These are phyloP conservation scores for Machaerirhynchus nigripectus DNA, from an alignment of 2,113 vertebrate species.

Conservation along the genomic window DNA sequence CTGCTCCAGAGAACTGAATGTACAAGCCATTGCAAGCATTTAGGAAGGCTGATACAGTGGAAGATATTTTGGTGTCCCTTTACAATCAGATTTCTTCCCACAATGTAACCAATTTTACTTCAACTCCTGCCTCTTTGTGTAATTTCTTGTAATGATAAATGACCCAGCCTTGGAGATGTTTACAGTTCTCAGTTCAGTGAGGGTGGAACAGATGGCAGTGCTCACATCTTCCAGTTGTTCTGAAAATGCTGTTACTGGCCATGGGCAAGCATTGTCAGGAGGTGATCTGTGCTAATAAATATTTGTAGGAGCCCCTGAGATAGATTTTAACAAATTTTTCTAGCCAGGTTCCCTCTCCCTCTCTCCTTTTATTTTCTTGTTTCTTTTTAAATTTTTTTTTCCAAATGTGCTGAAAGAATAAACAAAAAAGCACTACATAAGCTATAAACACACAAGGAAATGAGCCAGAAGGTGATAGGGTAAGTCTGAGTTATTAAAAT, in stretches of 20 bases:
- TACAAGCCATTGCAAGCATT: background rate
- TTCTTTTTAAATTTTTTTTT: background rate
- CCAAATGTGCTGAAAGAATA: background rate
- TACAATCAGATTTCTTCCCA: conserved; percentile 1
- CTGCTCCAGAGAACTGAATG: background rate
- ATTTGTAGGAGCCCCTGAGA: background rate
- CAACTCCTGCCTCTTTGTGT: background rate
- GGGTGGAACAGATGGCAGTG: background rate
- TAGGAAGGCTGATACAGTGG: background rate
- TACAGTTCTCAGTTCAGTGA: background rate
- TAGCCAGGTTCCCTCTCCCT: background rate
- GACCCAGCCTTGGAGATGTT: background rate
- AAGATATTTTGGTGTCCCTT: background rate
- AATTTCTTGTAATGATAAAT: background rate
- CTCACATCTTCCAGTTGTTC: conserved; percentile 2
- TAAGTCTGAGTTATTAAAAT: conserved; percentile 34
- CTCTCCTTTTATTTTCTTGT: background rate
- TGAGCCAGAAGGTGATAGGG: conserved; percentile 45
- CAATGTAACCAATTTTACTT: background rate
- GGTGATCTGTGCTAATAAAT: background rate
- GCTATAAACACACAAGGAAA: conserved; percentile 3
- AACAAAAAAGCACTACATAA: background rate
- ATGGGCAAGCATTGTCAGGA: background rate
- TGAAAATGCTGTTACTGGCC: background rate
- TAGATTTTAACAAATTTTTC: background rate